These are phyloP conservation scores for Caracal caracal DNA, from an alignment of 2,113 vertebrate species.

Conservation along the genomic window DNA sequence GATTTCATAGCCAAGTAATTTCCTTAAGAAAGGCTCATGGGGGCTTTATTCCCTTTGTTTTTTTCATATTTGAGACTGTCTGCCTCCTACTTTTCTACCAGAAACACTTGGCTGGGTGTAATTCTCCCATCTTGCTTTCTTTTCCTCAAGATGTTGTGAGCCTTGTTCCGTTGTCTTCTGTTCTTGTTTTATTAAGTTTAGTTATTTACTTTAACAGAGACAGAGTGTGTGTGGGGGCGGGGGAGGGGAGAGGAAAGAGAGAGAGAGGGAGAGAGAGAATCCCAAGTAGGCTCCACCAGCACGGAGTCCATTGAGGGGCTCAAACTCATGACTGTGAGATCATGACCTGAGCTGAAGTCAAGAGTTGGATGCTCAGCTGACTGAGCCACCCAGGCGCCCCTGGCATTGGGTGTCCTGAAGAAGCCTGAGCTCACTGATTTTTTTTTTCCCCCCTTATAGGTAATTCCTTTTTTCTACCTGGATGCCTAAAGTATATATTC, in stretches of 20 bases:
- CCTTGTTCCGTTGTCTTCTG: neutral
- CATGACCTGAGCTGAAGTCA: too few species aligned
- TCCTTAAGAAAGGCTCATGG: neutral
- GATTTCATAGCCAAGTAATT: neutral
- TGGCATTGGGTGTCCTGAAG: neutral
- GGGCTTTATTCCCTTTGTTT: neutral
- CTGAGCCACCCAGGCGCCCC: too few species aligned
- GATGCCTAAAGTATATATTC: neutral
- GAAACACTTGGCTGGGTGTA: neutral
- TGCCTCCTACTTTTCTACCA: neutral
- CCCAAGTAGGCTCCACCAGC: too few species aligned
- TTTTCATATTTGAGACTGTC: fast-evolving
- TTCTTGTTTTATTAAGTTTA: too few species aligned
- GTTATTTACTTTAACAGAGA: too few species aligned
- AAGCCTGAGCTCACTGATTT: neutral
- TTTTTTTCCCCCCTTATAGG: neutral
- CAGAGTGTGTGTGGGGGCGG: too few species aligned
- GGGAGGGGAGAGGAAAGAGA: too few species aligned
- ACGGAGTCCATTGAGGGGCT: too few species aligned
- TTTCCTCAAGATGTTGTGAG: neutral
- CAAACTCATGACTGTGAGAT: too few species aligned
- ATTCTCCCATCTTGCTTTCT: neutral
- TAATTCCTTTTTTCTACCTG: neutral
- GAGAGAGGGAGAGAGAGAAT: too few species aligned
- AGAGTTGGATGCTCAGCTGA: too few species aligned